phyloP scores from a whole-genome alignment of 2,797 vertebrate species.

The Carapus acus region DNA sequence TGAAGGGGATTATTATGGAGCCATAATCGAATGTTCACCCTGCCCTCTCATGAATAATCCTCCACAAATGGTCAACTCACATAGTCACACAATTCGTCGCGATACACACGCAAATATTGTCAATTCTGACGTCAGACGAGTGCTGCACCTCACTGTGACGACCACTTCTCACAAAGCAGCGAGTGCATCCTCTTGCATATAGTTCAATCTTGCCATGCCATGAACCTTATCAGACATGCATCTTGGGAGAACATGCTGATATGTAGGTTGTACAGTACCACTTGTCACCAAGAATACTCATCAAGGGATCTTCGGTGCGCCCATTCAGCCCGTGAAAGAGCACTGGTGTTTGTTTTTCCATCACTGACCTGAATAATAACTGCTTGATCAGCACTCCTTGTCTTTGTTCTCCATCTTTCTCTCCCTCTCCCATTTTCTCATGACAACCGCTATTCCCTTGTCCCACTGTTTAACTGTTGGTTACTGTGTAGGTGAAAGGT shows the following conservation, averaged over 20 bases:
- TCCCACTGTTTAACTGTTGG: slow-evolving; percentile 1
- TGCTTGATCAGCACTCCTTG: slow-evolving; percentile 30
- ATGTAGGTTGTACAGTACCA: too few relatives aligned
- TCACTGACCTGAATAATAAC: slow-evolving; percentile 46
- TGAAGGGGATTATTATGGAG: slow-evolving; percentile 34
- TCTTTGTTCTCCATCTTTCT: slow-evolving; percentile 22
- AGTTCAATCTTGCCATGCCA: not conserved
- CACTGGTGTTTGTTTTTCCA: slow-evolving; percentile 31
- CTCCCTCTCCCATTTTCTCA: not conserved
- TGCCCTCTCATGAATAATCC: slow-evolving; percentile 36
- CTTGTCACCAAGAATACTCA: slow-evolving; percentile 10
- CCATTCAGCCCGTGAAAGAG: slow-evolving; percentile 26
- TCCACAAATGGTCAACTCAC: slow-evolving; percentile 3
- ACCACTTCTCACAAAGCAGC: too few relatives aligned
- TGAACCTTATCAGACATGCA: not conserved
- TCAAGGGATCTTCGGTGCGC: slow-evolving; percentile 17
- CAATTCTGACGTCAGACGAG: not conserved
- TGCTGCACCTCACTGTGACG: too few relatives aligned
- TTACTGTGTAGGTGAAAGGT: slow-evolving; percentile 21
- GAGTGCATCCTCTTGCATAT: too few relatives aligned
- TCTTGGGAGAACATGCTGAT: too few relatives aligned
- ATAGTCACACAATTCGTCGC: slow-evolving; percentile 20
- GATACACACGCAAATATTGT: not conserved
- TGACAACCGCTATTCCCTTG: not conserved
- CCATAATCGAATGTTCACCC: slow-evolving; percentile 10